Percentiles rank a stretch among this genome's conserved stretches.
Evolutionary conservation across 2,113 vertebrate species (phyloP).

Genomic region (Atherinomorus stipes): DNA sequence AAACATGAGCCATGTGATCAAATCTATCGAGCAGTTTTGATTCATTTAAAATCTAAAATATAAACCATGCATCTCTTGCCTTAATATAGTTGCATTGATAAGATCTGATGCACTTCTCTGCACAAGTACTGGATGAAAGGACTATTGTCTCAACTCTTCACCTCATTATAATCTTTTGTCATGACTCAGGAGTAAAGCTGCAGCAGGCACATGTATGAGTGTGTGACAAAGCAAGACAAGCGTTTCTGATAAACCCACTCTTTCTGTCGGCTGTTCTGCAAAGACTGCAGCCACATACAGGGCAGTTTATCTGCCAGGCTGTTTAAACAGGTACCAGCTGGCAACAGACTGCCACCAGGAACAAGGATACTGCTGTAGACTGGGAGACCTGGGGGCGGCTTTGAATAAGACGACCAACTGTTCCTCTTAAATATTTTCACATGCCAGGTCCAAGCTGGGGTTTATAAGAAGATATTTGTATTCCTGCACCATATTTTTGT

Average conservation of each 20-base stretch:
- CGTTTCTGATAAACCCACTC: conserved; percentile 22
- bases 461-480: not conserved
- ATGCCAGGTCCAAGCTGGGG: not conserved
- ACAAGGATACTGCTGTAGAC: not conserved
- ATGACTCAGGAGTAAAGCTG: conserved; percentile 10
- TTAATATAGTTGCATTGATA: conserved; percentile 7
- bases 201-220: conserved; percentile 31
- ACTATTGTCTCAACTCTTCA: conserved; percentile 7
- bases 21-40: not conserved
- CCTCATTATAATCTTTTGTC: conserved; percentile 5
- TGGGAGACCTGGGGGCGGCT: not conserved
- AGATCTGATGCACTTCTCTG: conserved; percentile 6
- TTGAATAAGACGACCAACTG: not conserved
- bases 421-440: not conserved
- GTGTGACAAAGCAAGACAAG: conserved; percentile 34
- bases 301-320: conserved; percentile 58
- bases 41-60: not conserved
- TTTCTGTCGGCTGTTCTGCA: conserved; percentile 2
- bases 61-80: not conserved
- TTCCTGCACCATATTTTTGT: not conserved
- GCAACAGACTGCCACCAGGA: conserved; percentile 9
- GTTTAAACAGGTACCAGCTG: conserved; percentile 46
- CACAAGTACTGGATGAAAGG: conserved; percentile 11
- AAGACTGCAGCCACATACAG: conserved; percentile 14
- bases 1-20: conserved; percentile 24